These are phyloP conservation scores for Pelobates cultripes DNA, from an alignment of 2,797 vertebrate species.

Conservation along the genomic window DNA sequence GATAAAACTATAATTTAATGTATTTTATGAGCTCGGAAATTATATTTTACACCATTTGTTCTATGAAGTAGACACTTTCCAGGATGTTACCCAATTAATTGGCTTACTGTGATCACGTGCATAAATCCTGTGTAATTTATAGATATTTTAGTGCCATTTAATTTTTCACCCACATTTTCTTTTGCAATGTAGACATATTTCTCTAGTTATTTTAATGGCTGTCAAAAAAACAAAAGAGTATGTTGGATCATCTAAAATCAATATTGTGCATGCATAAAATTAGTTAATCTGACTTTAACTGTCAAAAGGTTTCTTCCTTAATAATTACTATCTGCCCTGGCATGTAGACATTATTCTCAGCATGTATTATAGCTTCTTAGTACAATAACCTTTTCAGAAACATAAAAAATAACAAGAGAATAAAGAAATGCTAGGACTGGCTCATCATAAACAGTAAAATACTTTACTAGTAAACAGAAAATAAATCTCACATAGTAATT, in stretches of 20 bases:
- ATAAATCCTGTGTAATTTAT: not conserved
- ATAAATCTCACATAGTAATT: no score
- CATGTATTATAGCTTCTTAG: not conserved
- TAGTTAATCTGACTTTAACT: not conserved
- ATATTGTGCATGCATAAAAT: constrained; percentile 9
- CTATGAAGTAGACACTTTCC: not conserved
- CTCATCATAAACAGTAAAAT: no score
- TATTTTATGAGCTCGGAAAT: not conserved
- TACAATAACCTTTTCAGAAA: no score
- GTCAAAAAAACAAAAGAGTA: not conserved
- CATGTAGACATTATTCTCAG: not conserved
- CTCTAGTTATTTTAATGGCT: constrained; percentile 1
- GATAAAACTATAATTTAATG: not conserved
- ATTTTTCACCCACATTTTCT: not conserved
- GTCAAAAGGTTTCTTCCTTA: not conserved
- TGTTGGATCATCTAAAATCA: constrained; percentile 1
- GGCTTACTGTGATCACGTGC: not conserved
- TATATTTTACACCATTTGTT: not conserved
- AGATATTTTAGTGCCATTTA: not conserved
- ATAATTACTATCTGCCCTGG: not conserved
- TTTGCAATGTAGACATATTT: not conserved
- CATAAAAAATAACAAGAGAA: no score
- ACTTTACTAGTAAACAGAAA: no score
- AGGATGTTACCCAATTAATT: not conserved
- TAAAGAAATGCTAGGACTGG: no score